Base-by-base conservation (phyloP, 2,113 vertebrate genomes). In the Prinia subflava region DNA sequence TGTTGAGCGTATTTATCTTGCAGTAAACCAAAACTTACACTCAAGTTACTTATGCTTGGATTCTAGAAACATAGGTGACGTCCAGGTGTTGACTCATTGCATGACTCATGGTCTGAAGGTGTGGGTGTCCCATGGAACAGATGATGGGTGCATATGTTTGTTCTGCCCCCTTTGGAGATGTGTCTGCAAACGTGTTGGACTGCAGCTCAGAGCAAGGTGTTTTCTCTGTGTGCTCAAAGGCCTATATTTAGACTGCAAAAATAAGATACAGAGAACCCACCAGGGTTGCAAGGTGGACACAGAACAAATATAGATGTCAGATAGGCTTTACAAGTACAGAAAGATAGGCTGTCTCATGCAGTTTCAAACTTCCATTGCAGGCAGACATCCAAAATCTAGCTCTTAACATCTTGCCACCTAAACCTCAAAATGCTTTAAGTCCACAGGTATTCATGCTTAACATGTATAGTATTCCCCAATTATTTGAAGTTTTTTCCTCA, bases 81-180 rank as follows among this genome's bases (percentile, higher is more conserved):
- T 57, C 24, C 49, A 53, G 85, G 41, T 87, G 39, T n/a, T 81
- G 44, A 59, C 19, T 94, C 35, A 67, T 14, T 67, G 21, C 10
- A 16, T 77, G 78, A 69, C 41, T 92, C 53, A 57, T 14, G 22
- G 7, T 42, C 56, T 75, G 44, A 68, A 81, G 33, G 31, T 46
- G 19, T 31, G 52, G n/a, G 7, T 89, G 47, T 42, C 73, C 81
- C 64, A 50, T 82, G 81, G 74, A 92, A 71, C 0, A 3, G 44
- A 21, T 69, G 73, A 25, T 2, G 5, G 33, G 22, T n/a, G 25
- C 53, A 15, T 3, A 4, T 8, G 30, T 27, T 78, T 85, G 19
- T 50, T 64, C 52, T 42, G 8, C 2, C 0, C 23, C 3, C 16
- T 69, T 70, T 49, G 53, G n/a, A 89, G 52, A 64, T 0, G 0